Percentiles rank a stretch among this genome's conserved stretches.
These are phyloP conservation scores for Carduelis carduelis DNA, from an alignment of 2,797 vertebrate species.

Conservation along the genomic window DNA sequence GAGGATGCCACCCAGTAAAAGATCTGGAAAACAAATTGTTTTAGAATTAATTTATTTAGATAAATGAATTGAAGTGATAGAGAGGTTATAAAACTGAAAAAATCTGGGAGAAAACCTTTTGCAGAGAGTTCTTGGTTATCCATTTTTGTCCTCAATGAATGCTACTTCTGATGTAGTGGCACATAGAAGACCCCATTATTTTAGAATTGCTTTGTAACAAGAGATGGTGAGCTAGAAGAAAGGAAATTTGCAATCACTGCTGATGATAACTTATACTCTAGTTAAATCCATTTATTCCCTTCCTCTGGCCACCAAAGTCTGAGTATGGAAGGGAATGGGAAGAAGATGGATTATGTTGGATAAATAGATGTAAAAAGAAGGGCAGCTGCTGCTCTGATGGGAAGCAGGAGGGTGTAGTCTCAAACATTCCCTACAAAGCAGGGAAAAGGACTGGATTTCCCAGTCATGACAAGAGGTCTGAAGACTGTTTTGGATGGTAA, in stretches of 20 bases:
- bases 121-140: neutral
- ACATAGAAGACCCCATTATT: neutral
- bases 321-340: neutral
- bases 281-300: neutral
- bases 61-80: conserved; percentile 24
- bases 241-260: neutral
- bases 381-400: neutral
- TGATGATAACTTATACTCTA: neutral
- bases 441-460: neutral
- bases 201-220: neutral
- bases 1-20: conserved; percentile 2
- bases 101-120: neutral
- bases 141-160: neutral
- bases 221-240: neutral
- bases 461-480: neutral
- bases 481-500: neutral
- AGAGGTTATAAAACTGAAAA: neutral
- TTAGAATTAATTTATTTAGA: conserved; percentile 5
- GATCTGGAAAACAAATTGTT: neutral
- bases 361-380: neutral
- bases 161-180: neutral
- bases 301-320: neutral
- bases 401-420: neutral
- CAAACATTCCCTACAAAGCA: neutral
- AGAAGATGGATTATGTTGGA: neutral